Percentiles rank a stretch among this genome's conserved stretches.
Conservation (phyloP, 2,113 vertebrate species). For the Misgurnus mizolepis region DNA sequence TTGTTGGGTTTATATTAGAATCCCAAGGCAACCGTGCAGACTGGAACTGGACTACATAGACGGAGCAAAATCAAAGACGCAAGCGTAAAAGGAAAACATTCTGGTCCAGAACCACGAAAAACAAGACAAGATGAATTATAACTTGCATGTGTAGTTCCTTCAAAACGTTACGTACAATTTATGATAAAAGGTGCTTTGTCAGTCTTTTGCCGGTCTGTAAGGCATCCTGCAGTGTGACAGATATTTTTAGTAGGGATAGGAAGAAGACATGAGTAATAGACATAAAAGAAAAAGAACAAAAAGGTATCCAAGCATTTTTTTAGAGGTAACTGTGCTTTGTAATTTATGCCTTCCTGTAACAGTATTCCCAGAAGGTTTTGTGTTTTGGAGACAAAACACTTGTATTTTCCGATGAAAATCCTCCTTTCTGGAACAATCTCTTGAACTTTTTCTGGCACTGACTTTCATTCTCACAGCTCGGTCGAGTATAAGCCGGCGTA, state of each 20-base stretch:
- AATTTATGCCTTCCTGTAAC: constrained; percentile 58
- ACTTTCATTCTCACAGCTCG: constrained; percentile 14
- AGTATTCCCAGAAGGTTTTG: constrained; percentile 46
- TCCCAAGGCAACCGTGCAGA: constrained; percentile 5
- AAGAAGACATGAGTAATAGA: constrained; percentile 18
- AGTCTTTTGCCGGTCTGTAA: constrained; percentile 19
- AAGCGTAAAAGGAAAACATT: constrained; percentile 16
- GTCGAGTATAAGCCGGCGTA: background rate
- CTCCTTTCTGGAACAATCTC: constrained; percentile 35
- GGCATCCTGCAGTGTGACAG: constrained; percentile 14
- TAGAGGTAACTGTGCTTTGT: constrained; percentile 38
- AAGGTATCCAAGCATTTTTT: constrained; percentile 46
- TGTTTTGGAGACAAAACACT: constrained; percentile 46
- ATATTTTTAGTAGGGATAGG: constrained; percentile 45
- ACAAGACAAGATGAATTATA: constrained; percentile 27
- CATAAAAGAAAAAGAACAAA: constrained; percentile 20
- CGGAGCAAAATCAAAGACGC: constrained; percentile 1
- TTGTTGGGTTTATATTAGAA: constrained; percentile 22
- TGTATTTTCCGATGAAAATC: constrained; percentile 42
- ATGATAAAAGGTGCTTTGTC: constrained; percentile 10
- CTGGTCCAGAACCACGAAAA: background rate
- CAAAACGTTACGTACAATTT: background rate
- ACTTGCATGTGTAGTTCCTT: constrained; percentile 1
- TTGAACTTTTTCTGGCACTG: constrained; percentile 32
- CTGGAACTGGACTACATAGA: constrained; percentile 3